Evolutionary conservation across 2,113 vertebrate genomes (phyloP).

Genomic region (Hemibagrus wyckioides): DNA sequence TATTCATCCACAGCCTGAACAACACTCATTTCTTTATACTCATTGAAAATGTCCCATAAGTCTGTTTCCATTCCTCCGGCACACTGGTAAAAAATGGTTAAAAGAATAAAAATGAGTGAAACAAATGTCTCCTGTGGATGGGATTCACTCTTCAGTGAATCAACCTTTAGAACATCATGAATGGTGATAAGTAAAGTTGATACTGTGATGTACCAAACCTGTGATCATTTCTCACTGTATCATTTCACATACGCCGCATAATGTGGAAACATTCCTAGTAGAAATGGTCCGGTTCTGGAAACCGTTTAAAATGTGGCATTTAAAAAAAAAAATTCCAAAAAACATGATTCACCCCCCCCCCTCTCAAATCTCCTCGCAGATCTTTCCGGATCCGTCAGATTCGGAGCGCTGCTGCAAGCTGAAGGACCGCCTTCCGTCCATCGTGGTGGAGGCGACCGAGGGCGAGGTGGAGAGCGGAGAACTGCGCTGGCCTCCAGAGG

Average conservation of each 20-base stretch:
- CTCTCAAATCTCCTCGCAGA: too few species aligned
- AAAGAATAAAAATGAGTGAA: too few species aligned
- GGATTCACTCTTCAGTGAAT: too few species aligned
- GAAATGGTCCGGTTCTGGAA: slow-evolving; percentile 15
- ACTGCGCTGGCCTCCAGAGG: slow-evolving; percentile 96
- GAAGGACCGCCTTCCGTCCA: slow-evolving; percentile 95
- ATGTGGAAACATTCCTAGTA: slow-evolving; percentile 1
- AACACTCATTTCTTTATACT: too few species aligned
- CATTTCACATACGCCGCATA: not conserved
- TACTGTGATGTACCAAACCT: not conserved
- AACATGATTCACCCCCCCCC: too few species aligned
- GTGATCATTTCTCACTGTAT: not conserved
- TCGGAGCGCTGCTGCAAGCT: slow-evolving; percentile 95
- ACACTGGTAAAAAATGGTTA: too few species aligned
- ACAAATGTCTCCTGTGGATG: too few species aligned
- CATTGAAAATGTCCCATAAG: too few species aligned
- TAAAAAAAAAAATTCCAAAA: not conserved
- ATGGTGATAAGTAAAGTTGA: not conserved
- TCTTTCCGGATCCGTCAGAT: slow-evolving; percentile 94
- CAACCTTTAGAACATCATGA: not conserved
- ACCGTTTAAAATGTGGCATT: slow-evolving; percentile 10
- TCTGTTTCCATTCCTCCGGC: too few species aligned
- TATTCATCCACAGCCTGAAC: too few species aligned
- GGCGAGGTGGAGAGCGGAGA: slow-evolving; percentile 95
- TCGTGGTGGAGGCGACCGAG: slow-evolving; percentile 93